Conservation (phyloP, 2,888 invertebrate genomes). For the Drosophila falleni region DNA sequence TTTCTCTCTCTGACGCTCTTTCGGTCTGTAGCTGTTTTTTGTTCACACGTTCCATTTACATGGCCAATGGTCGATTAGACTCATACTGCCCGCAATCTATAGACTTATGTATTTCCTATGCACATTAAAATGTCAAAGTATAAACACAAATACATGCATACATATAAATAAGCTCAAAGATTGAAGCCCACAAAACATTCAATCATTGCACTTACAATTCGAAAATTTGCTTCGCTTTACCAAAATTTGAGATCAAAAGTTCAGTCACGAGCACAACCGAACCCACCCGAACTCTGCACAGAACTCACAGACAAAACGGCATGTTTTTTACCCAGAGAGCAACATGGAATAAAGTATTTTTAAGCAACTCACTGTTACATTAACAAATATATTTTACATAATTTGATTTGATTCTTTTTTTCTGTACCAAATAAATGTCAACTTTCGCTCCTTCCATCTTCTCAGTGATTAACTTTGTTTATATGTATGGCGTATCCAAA, state of each 20-base stretch:
- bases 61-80: constrained; percentile 62
- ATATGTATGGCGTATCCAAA: not conserved
- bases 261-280: constrained; percentile 69
- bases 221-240: constrained; percentile 43
- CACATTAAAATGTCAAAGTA: constrained; percentile 77
- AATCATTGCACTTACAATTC: constrained; percentile 73
- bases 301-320: constrained; percentile 54
- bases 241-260: constrained; percentile 75
- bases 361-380: not conserved
- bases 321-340: constrained; percentile 40
- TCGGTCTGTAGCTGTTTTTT: constrained; percentile 32
- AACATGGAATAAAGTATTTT: constrained; percentile 24
- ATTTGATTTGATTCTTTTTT: not conserved
- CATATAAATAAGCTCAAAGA: constrained; percentile 23
- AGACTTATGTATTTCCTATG: constrained; percentile 56
- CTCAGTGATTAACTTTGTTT: not conserved
- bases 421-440: too few species aligned
- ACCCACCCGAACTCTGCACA: constrained; percentile 44
- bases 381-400: not conserved
- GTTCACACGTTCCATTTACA: constrained; percentile 80
- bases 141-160: constrained; percentile 36
- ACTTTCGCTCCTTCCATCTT: too few species aligned
- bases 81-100: constrained; percentile 31
- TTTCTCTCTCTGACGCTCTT: constrained; percentile 3
- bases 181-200: constrained; percentile 51